Evolutionary conservation across 2,113 vertebrate species (phyloP).

Genomic region (Nesoenas mayeri): DNA sequence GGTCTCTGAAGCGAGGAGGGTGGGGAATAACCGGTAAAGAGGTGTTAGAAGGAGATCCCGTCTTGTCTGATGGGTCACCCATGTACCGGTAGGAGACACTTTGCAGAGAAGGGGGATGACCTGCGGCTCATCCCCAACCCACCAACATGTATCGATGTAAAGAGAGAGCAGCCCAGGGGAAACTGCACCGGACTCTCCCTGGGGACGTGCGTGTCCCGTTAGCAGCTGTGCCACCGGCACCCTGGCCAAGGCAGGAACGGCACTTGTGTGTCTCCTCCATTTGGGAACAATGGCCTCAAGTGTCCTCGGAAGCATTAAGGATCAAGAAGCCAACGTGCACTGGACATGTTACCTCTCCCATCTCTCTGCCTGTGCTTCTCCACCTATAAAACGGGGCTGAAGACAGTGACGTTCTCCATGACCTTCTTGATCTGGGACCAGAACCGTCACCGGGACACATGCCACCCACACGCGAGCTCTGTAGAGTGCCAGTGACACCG

Average conservation of each 20-base stretch:
- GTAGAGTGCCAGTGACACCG: neutral
- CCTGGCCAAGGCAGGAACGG: rapidly evolving
- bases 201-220: rapidly evolving
- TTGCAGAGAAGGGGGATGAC: neutral
- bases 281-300: rapidly evolving
- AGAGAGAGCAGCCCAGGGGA: neutral
- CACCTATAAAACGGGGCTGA: rapidly evolving
- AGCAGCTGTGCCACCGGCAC: neutral
- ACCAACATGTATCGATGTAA: rapidly evolving
- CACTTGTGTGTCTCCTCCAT: neutral
- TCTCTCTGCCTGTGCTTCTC: neutral
- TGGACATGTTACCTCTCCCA: neutral
- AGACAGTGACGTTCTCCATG: rapidly evolving
- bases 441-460: rapidly evolving
- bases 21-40: rapidly evolving
- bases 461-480: rapidly evolving
- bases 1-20: neutral
- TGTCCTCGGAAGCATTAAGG: neutral
- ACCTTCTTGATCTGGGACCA: neutral
- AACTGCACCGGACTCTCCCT: rapidly evolving
- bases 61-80: rapidly evolving
- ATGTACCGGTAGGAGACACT: neutral
- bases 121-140: rapidly evolving
- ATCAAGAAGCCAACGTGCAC: rapidly evolving
- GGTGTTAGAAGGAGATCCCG: neutral